Evolutionary conservation across 2,113 vertebrate genomes (phyloP).

Genomic region (Monarcha castaneiventris): DNA sequence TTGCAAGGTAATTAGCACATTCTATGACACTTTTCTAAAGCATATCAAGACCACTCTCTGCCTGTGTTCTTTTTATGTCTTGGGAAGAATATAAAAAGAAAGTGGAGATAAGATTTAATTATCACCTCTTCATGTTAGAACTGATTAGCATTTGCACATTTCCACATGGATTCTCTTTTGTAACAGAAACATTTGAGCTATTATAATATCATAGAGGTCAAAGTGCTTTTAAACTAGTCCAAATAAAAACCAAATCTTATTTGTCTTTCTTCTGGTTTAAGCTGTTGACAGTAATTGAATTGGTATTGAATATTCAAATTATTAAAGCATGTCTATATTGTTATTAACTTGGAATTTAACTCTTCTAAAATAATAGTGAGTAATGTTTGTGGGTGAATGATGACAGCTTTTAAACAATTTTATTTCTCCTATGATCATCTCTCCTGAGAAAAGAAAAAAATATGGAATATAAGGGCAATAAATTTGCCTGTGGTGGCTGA

Average conservation of each 20-base stretch:
- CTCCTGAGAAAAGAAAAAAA: neutral
- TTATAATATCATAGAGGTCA: neutral
- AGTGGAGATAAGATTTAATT: conserved; percentile 12
- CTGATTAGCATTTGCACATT: neutral
- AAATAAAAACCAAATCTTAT: neutral
- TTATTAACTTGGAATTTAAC: neutral
- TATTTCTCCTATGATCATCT: neutral
- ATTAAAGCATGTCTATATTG: neutral
- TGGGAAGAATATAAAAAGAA: neutral
- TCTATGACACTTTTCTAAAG: neutral
- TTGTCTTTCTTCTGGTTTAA: neutral
- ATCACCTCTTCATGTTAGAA: neutral
- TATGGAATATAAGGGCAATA: neutral
- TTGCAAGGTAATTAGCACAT: neutral
- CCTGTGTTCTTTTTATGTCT: neutral
- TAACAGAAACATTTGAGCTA: neutral
- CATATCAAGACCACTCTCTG: neutral
- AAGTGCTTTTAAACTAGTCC: neutral
- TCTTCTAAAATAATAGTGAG: neutral
- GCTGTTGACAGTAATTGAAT: neutral
- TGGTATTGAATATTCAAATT: neutral
- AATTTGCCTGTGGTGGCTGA: neutral
- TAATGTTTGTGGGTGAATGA: neutral
- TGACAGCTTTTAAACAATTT: neutral
- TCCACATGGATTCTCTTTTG: neutral